Base-by-base conservation (phyloP, 2,888 invertebrate species). In the Odontothrips loti region DNA sequence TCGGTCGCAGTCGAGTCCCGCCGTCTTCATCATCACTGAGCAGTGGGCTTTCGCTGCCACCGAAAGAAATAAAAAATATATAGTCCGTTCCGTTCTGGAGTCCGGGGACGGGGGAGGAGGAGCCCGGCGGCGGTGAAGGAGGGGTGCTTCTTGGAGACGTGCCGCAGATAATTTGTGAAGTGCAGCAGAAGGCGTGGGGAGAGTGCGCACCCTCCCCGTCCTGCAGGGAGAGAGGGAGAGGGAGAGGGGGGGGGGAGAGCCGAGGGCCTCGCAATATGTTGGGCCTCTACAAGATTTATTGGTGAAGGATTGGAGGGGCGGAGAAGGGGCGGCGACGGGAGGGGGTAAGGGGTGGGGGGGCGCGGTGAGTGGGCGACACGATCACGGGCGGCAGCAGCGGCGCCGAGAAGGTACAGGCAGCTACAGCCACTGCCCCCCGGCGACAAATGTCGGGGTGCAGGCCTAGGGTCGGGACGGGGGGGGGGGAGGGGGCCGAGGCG, bases 81-180 rank as follows among this genome's bases (percentile, higher is more conserved):
- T 68, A 68, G 68, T 68, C 68, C n/a, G 51, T 17, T 17, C 51
- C 51, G 51, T 51, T 17, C 51, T 17, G 68, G 23, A 20, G 51
- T 12, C 15, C 8, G 51, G 51, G 81, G 82, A 80, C 79, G 82
- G 83, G 80, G 83, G 80, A 8, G 68, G n/a, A 23, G 68, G 63
- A 11, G 63, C n/a, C n/a, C n/a, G 63, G 63, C 2, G 63, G 23
- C 1, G 51, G 51, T 83, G 85, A 84, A 83, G 84, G 85, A 86
- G 86, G 68, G 68, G n/a, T 6, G 51, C n/a, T 51, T 51, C 51
- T 11, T 17, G 23, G 68, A 23, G 68, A 68, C 68, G 68, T 68
- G 68, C 68, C 68, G 68, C 68, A 68, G 68, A 68, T 68, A 68
- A 68, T 68, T 68, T 68, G 68, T 68, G 68, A 68, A 68, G 68